Evolutionary conservation across 2,888 invertebrate genomes (phyloP), one percentile per base, ranked within the genome.

Genomic region (Limnephilus auricula): DNA sequence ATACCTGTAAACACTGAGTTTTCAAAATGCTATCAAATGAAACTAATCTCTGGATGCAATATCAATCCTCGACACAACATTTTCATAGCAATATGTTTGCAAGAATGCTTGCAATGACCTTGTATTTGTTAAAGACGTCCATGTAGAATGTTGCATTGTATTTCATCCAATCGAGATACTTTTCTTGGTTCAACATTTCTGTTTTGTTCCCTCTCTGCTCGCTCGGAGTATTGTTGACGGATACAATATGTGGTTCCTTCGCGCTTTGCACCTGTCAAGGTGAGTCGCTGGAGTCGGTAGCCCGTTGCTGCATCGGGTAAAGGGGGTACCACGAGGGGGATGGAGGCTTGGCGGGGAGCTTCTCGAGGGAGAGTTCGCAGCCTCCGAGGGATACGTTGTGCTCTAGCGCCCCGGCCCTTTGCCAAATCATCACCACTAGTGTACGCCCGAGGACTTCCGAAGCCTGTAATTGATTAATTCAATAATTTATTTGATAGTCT

Each of bases 261-360:
- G 32, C 32, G n/a, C 91, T 87, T 91, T 88, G 91, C 89, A 90
- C 92, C 90, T 91, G 92, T 95, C 95, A 95, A 94, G 95, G 95
- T 79, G 95, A 95, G 93, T 95, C 95, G 92, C 95, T 95, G 25
- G 96, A 96, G 94, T 97, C 93, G n/a, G 92, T 91, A 37, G 88
- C 89, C 45, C 91, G 89, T 90, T 93, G 93, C 91, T 93, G 93
- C 95, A 96, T 98, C 78, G 98, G 98, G 95, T 98, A 98, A 93
- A 99, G 96, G 93, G 98, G 98, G 96, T 99, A 99, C 99, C 99
- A 99, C 93, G 98, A 98, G 94, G 97, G 97, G 84, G 98, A 98
- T 94, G 98, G 97, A 94, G 98, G 97, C 45, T 98, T 97, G 93
- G 98, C 96, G 86, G 97, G 97, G 91, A 99, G 96, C 94, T 97